Conservation (phyloP, 2,888 invertebrate genomes). For the Oasisia sp. region DNA sequence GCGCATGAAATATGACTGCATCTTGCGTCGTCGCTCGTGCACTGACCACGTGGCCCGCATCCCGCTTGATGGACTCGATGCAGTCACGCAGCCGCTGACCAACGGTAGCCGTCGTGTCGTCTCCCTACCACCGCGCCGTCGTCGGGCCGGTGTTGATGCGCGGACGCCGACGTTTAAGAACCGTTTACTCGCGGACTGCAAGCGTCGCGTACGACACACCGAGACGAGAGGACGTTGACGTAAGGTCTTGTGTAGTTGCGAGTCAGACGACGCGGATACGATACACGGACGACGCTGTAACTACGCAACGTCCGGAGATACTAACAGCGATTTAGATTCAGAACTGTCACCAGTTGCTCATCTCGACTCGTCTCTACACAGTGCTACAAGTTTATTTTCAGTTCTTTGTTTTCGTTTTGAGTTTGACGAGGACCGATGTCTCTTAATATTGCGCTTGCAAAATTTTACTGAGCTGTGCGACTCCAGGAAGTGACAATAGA, state of each 20-base stretch:
- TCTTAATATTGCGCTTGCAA: no score
- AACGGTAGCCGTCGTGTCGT: background rate
- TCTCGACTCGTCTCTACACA: no score
- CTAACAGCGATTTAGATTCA: no score
- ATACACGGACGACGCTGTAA: no score
- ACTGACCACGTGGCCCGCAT: background rate
- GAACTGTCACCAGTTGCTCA: no score
- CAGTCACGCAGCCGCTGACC: background rate
- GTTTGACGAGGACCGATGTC: no score
- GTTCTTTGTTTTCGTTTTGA: no score
- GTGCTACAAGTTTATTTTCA: no score
- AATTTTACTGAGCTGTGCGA: no score
- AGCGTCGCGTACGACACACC: background rate
- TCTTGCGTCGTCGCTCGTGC: background rate
- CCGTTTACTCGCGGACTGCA: background rate
- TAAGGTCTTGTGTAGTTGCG: background rate
- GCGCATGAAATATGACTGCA: background rate
- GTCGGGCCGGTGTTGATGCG: background rate
- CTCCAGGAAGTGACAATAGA: no score
- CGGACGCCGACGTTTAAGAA: background rate
- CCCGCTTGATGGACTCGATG: background rate
- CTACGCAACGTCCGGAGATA: no score
- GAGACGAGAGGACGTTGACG: background rate
- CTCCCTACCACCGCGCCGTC: background rate
- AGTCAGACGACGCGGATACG: background rate